A percentile compares a stretch with the other conserved stretches of the same genome.
Evolutionary conservation across 2,797 vertebrate genomes (phyloP).

Genomic region (Rhincodon typus): DNA sequence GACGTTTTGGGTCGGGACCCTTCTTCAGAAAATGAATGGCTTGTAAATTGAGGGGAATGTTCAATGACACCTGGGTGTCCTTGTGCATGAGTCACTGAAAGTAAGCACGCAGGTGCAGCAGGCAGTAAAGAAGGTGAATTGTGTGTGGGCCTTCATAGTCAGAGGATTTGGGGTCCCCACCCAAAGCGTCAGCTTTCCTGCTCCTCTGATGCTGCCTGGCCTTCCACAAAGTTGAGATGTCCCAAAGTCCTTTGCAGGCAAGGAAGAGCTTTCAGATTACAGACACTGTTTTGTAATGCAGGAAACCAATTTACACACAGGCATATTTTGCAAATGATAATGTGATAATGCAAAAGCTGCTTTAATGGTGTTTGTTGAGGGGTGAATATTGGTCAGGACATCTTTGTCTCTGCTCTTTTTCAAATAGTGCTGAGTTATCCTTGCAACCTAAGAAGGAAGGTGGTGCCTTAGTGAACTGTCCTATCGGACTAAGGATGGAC

Average conservation of each 20-base stretch:
- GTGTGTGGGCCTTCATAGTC: no score
- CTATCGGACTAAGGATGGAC: no score
- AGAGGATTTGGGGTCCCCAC: no score
- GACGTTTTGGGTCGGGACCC: no score
- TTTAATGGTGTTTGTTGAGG: neutral
- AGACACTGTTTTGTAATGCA: neutral
- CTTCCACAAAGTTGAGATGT: neutral
- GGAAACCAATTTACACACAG: neutral
- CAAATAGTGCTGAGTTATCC: neutral
- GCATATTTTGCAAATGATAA: neutral
- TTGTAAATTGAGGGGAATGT: no score
- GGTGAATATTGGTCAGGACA: neutral
- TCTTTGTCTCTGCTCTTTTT: neutral
- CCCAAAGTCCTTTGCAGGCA: neutral
- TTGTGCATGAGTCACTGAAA: no score
- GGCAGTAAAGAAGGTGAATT: no score
- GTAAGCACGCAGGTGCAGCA: no score
- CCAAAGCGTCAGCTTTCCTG: no score
- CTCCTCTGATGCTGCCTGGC: no score
- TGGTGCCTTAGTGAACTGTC: neutral
- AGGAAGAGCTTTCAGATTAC: neutral
- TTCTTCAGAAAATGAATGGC: no score
- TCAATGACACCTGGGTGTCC: no score
- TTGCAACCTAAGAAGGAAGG: neutral
- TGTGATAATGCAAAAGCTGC: neutral